Percentiles rank a stretch among this genome's conserved stretches.
Conservation (phyloP, 2,113 vertebrate genomes). For the Tonatia bakeri region DNA sequence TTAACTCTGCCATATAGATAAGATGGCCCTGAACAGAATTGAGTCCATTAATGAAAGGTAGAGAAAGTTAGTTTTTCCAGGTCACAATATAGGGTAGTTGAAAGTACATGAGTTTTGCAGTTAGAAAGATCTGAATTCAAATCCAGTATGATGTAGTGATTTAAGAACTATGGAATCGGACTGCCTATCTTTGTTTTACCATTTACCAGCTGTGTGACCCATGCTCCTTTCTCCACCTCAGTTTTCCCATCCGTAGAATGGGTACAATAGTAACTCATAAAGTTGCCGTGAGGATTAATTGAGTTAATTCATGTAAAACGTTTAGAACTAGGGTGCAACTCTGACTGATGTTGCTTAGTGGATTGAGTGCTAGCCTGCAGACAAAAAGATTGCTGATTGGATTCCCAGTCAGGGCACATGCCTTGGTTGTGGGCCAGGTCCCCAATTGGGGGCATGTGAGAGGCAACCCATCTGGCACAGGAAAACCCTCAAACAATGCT, state of each 20-base stretch:
- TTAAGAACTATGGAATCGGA: not conserved
- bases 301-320: not conserved
- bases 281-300: not conserved
- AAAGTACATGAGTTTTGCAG: not conserved
- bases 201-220: not conserved
- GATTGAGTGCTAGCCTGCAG: too few species aligned
- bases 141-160: not conserved
- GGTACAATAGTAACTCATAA: not conserved
- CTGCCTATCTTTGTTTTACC: not conserved
- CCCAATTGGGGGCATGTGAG: too few species aligned
- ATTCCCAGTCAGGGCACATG: too few species aligned
- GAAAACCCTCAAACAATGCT: not conserved
- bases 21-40: not conserved
- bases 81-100: not conserved
- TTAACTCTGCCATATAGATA: not conserved
- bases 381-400: too few species aligned
- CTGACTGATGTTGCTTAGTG: too few species aligned
- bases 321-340: not conserved
- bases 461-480: not conserved
- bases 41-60: not conserved
- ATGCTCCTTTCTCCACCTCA: not conserved
- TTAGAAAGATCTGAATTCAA: not conserved
- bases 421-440: too few species aligned
- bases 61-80: not conserved
- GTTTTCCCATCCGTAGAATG: constrained; percentile 31